Evolutionary conservation across 2,113 vertebrate genomes (phyloP), one percentile per base, ranked within the genome.

Genomic region (Silurus asotus): DNA sequence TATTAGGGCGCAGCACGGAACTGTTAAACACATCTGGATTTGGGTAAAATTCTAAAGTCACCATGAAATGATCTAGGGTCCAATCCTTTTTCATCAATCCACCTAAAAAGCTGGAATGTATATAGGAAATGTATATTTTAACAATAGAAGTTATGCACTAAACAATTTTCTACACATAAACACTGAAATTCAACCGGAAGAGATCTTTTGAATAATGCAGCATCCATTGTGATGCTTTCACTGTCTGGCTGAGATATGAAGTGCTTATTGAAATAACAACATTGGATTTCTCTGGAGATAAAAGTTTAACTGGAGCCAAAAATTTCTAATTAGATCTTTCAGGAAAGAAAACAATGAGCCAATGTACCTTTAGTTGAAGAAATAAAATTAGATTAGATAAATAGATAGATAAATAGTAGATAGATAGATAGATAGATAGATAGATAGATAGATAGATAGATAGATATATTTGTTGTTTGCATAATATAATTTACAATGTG

Each of bases 261-360:
- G 15, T 70, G 51, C 84, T 74, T 72, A 82, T 82, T 86, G 86
- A 64, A 88, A 74, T 87, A 55, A 76, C 49, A 15, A 15, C 55
- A 59, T 2, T 58, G 15, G 64, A 81, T 59, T 76, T 84, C 51
- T 84, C 45, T 58, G 48, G 77, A 90, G 72, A 69, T 74, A 58
- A 81, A 75, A 20, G 78, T 83, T 80, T 76, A 80, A 85, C 17
- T 49, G 17, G 74, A 84, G 76, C 65, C 62, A 23, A 70, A 78
- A 86, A 28, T 86, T 65, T 65, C 58, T 85, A 85, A 88, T 85
- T 81, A 72, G 67, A 87, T 88, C 75, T 81, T 83, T 53, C 51
- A 75, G 61, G 0, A 48, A 81, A 64, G 48, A 72, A 23, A 49
- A 25, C 19, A 45, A 77, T 13, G 45, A 64, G 58, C 53, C 59